Base-by-base conservation (phyloP, 1,140 invertebrate species). In the Solenopsis fugax region DNA sequence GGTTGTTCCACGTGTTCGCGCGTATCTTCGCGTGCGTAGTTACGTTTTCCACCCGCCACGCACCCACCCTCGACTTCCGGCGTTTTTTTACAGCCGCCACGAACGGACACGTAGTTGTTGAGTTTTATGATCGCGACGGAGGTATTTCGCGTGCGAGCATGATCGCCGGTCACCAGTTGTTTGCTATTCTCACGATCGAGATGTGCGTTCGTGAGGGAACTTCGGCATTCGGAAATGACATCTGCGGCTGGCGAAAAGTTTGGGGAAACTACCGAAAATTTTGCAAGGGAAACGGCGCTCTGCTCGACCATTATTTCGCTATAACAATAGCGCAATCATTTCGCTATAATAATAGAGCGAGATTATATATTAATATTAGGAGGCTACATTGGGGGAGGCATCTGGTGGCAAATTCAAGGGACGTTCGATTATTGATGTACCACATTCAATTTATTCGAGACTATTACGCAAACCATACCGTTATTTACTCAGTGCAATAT, bases 381-480 rank as follows among this genome's bases (percentile, higher is more conserved):
- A 24, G 13, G 24, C 21, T 48, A 50, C 52, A 52, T n/a, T 12
- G 5, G 37, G 12, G 18, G 48, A n/a, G 12, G 7, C 56, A 60
- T 58, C 13, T 62, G 54, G 24, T 48, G 7, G 29, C 10, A 75
- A 62, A 84, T 84, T 84, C 54, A 75, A 84, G 69, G 69, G 41
- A 60, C 21, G 64, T 60, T 84, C 41, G 80, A 84, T 84, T 84
- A 84, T 84, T 75, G 80, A 84, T 75, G 67, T 13, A n/a, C 18
- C 10, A 50, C 69, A 84, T 84, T 84, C 69, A 84, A 84, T 84
- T 84, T 84, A 84, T 84, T 75, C 80, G 69, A 73, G 69, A 84
- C 41, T 62, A 84, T 84, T 84, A 75, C 24, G 69, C 69, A 50
- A 84, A 34, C 80, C 37, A 54, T 56, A 41, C 16, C 45, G 29